Evolutionary conservation across 2,888 invertebrate genomes (phyloP).

Genomic region (Hypomecis punctinalis): DNA sequence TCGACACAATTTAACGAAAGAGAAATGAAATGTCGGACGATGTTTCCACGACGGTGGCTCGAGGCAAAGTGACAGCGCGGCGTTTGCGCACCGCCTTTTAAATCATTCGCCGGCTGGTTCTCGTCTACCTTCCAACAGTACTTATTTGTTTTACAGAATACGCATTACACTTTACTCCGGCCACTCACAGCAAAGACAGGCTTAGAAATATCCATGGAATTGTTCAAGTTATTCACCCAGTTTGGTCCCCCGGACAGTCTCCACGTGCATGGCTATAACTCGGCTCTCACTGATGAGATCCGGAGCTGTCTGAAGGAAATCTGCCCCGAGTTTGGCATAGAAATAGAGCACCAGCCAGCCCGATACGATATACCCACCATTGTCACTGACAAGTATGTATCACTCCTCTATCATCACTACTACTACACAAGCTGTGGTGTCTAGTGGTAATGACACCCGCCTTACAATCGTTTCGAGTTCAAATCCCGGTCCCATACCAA

Average conservation of each 20-base stretch:
- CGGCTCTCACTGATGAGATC: not conserved
- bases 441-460: no score
- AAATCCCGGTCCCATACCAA: no score
- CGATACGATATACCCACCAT: not conserved
- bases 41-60: no score
- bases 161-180: not conserved
- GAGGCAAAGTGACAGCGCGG: no score
- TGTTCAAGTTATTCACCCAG: constrained; percentile 7
- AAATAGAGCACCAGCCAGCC: not conserved
- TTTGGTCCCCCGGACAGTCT: constrained; percentile 1
- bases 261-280: not conserved
- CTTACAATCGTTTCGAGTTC: no score
- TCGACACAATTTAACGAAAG: no score
- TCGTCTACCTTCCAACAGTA: no score
- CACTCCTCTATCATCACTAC: no score
- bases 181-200: not conserved
- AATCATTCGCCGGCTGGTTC: no score
- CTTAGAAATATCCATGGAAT: not conserved
- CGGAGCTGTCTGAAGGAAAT: not conserved
- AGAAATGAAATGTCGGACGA: no score
- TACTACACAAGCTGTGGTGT: no score
- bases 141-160: not conserved
- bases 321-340: not conserved
- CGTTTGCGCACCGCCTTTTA: no score
- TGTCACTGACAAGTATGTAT: constrained; percentile 1